phyloP scores from a whole-genome alignment of 2,113 vertebrate genomes.

The Gila orcuttii region DNA sequence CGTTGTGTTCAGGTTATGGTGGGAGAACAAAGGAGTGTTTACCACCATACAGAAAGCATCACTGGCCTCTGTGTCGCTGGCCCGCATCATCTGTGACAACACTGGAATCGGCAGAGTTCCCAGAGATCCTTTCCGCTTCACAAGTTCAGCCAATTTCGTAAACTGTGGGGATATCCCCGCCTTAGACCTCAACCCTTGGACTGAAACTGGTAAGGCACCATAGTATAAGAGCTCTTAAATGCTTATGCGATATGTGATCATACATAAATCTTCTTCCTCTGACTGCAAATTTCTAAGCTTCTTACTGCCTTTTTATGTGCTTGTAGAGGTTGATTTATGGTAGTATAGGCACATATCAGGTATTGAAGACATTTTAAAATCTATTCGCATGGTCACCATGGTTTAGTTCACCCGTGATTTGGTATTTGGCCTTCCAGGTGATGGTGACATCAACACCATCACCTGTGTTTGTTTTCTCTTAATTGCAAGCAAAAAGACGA shows the following conservation, averaged over 20 bases:
- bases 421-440: slow-evolving; percentile 61
- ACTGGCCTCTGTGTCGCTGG: slow-evolving; percentile 55
- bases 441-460: slow-evolving; percentile 8
- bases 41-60: slow-evolving; percentile 56
- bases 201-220: slow-evolving; percentile 58
- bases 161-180: slow-evolving; percentile 50
- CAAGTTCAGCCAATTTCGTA: background rate
- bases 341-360: background rate
- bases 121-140: slow-evolving; percentile 51
- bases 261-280: background rate
- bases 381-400: background rate
- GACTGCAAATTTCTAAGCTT: slow-evolving; percentile 2
- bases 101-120: slow-evolving; percentile 67
- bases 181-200: slow-evolving; percentile 70
- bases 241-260: background rate
- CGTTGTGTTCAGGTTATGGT: slow-evolving; percentile 71
- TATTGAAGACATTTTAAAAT: background rate
- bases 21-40: slow-evolving; percentile 71
- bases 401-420: slow-evolving; percentile 47
- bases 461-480: slow-evolving; percentile 8
- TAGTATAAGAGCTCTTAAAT: background rate
- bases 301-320: slow-evolving; percentile 1
- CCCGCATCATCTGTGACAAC: slow-evolving; percentile 79
- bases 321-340: background rate
- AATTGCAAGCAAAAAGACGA: background rate